A percentile compares a stretch with the other conserved stretches of the same genome.
Evolutionary conservation across 2,888 invertebrate species (phyloP).

Genomic region (Stenoptilia bipunctidactyla): DNA sequence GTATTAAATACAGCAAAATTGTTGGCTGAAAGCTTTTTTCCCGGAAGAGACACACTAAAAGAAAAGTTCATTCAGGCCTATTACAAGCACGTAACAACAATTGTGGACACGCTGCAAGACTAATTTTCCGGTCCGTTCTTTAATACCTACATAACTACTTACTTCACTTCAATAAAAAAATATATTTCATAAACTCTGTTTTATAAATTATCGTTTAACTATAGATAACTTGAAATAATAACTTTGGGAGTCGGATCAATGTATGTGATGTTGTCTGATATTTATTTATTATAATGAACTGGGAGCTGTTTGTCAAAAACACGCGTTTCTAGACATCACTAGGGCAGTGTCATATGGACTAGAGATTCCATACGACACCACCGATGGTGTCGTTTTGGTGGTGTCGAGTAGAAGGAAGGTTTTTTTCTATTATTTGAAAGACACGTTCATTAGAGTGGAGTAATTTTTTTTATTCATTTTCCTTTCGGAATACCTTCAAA

Average conservation of each 20-base stretch:
- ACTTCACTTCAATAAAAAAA: background rate
- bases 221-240: background rate
- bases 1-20: slow-evolving; percentile 1
- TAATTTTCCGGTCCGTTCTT: background rate
- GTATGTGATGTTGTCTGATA: no score
- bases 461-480: slow-evolving; percentile 1
- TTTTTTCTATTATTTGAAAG: no score
- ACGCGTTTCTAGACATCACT: background rate
- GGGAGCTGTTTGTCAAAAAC: background rate
- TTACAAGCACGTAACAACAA: background rate
- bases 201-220: background rate
- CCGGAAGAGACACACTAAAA: background rate
- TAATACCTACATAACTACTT: background rate
- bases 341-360: background rate
- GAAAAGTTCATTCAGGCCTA: background rate
- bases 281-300: background rate
- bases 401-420: background rate
- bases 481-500: no score
- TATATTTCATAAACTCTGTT: background rate
- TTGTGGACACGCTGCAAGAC: background rate
- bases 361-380: background rate
- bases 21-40: background rate
- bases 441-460: no score
- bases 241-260: no score
- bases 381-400: background rate